A percentile compares a stretch with the other conserved stretches of the same genome.
Conservation (phyloP, 1,140 invertebrate species). For the Sycobia sp. region DNA sequence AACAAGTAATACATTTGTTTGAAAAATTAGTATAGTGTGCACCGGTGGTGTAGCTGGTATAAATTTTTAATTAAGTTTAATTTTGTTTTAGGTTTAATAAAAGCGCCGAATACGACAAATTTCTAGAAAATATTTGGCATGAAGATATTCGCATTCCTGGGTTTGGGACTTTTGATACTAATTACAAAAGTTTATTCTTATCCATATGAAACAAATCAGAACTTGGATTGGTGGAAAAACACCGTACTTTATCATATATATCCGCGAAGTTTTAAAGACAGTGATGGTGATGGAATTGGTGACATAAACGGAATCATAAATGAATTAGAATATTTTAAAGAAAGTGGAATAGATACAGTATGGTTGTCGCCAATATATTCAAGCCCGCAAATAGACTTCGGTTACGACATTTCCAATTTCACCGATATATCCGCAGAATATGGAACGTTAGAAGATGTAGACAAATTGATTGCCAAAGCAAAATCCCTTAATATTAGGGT, state of each 20-base stretch:
- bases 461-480: conserved; percentile 56
- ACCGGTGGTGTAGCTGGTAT: no score
- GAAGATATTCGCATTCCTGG: no score
- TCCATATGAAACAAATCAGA: no score
- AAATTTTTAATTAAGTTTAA: no score
- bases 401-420: conserved; percentile 77
- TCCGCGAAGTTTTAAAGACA: conserved; percentile 76
- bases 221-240: conserved; percentile 74
- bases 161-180: no score
- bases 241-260: conserved; percentile 79
- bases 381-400: conserved; percentile 68
- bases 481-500: conserved; percentile 71
- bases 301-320: conserved; percentile 77
- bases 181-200: no score
- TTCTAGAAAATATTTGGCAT: no score
- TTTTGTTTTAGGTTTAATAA: no score
- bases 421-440: conserved; percentile 67
- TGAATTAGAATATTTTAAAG: no score
- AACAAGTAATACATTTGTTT: no score
- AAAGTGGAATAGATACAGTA: conserved; percentile 66
- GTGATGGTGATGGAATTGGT: conserved; percentile 74
- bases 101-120: no score
- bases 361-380: conserved; percentile 69
- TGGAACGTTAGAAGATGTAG: conserved; percentile 70
- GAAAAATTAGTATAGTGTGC: no score